Conservation (phyloP, 1,140 invertebrate species). For the Pogonomyrmex californicus region DNA sequence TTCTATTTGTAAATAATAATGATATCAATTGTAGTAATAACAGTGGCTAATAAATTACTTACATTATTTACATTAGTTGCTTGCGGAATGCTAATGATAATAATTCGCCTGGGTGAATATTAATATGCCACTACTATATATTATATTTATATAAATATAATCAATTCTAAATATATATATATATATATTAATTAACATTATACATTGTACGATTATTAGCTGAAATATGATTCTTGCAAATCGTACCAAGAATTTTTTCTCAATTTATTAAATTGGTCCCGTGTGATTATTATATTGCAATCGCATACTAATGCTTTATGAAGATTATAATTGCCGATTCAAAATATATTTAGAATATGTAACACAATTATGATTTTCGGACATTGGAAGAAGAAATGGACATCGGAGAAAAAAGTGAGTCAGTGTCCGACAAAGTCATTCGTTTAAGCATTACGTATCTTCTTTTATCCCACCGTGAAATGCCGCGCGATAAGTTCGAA, state of each 20-base stretch:
- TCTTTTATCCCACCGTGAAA: conserved; percentile 19
- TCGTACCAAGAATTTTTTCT: not conserved
- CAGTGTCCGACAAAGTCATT: conserved; percentile 2
- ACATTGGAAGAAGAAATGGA: not conserved
- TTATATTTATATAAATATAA: not conserved
- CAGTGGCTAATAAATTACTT: conserved; percentile 7
- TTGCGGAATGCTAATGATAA: not conserved
- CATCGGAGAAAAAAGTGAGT: not conserved
- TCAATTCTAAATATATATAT: conserved; percentile 13
- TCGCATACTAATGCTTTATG: not conserved
- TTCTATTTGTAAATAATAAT: not conserved
- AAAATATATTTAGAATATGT: not conserved
- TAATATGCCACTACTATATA: not conserved
- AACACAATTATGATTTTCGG: not conserved
- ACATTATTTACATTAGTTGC: conserved; percentile 28
- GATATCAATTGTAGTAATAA: conserved; percentile 9
- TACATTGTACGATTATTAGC: conserved; percentile 1
- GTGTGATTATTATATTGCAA: conserved; percentile 16
- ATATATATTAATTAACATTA: conserved; percentile 22
- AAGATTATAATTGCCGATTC: not conserved
- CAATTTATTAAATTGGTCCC: not conserved
- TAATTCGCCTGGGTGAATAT: not conserved
- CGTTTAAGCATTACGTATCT: conserved; percentile 30
- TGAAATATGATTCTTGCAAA: not conserved
- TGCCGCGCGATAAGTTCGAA: not conserved